These are phyloP conservation scores for Porites rus DNA, from an alignment of 92 coral and sea anemone species.

Conservation along the genomic window DNA sequence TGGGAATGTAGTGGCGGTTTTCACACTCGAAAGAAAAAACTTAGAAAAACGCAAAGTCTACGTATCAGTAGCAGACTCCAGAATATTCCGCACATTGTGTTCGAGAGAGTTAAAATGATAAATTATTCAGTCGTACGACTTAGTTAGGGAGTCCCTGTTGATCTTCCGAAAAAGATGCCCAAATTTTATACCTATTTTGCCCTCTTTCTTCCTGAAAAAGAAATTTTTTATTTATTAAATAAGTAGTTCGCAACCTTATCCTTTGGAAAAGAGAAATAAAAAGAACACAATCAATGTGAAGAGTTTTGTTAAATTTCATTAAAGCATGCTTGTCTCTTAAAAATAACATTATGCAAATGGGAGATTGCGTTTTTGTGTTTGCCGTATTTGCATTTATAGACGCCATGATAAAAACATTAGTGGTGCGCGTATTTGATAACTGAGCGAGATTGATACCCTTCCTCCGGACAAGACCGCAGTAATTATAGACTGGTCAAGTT, in stretches of 20 bases:
- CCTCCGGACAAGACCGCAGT: too few species aligned
- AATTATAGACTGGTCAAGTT: too few species aligned
- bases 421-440: neutral
- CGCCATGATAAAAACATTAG: neutral
- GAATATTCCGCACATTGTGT: neutral
- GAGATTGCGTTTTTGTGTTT: neutral
- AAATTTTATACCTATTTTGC: neutral
- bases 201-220: neutral
- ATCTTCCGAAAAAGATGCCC: neutral
- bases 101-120: neutral
- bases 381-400: neutral
- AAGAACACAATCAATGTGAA: neutral
- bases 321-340: neutral
- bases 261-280: neutral
- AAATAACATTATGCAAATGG: constrained; percentile 30
- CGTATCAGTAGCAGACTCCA: neutral
- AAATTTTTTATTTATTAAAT: neutral
- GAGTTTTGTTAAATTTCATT: neutral
- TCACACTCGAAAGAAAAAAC: neutral
- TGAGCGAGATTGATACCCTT: too few species aligned
- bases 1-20: neutral
- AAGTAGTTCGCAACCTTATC: neutral
- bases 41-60: neutral
- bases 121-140: constrained; percentile 15
- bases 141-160: neutral